These are phyloP conservation scores for Gobionotothen gibberifrons DNA, from an alignment of 2,797 vertebrate genomes.

Conservation along the genomic window DNA sequence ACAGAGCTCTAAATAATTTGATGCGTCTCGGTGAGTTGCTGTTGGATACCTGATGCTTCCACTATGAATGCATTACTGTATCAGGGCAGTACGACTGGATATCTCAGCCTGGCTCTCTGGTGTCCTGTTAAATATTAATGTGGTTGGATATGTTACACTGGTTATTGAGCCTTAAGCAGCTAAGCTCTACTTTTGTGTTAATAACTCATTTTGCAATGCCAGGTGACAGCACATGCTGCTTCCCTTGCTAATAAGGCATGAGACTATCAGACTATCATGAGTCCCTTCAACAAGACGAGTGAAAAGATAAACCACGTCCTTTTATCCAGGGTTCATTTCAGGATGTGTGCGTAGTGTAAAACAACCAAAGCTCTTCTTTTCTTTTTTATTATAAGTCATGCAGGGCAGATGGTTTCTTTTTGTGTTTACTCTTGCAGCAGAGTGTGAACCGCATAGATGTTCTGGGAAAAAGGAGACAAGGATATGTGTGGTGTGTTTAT, in stretches of 20 bases:
- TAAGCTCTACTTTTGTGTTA: conserved; percentile 64
- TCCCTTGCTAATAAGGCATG: conserved; percentile 61
- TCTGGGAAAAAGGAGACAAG: conserved; percentile 2
- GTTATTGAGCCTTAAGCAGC: conserved; percentile 74
- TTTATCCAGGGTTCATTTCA: conserved; percentile 51
- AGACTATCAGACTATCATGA: conserved; percentile 60
- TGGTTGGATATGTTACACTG: conserved; percentile 77
- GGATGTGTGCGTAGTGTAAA: conserved; percentile 54
- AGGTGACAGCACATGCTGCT: conserved; percentile 48
- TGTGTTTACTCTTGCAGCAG: conserved; percentile 15
- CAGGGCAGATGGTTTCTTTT: conserved; percentile 18
- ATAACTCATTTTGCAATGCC: conserved; percentile 59
- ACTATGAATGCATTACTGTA: conserved; percentile 64
- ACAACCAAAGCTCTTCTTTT: conserved; percentile 40
- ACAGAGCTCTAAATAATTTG: conserved; percentile 56
- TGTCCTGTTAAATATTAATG: conserved; percentile 85
- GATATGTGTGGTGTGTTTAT: conserved; percentile 14
- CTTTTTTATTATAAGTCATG: conserved; percentile 12
- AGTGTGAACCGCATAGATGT: neutral
- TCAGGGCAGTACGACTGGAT: conserved; percentile 66
- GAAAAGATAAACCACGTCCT: conserved; percentile 15
- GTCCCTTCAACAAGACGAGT: conserved; percentile 41
- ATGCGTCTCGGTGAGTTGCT: conserved; percentile 39
- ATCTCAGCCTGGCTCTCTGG: conserved; percentile 77
- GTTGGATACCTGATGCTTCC: conserved; percentile 69